Evolutionary conservation across 2,113 vertebrate species (phyloP), one percentile per base, ranked within the genome.

Genomic region (Pygoscelis antarcticus): DNA sequence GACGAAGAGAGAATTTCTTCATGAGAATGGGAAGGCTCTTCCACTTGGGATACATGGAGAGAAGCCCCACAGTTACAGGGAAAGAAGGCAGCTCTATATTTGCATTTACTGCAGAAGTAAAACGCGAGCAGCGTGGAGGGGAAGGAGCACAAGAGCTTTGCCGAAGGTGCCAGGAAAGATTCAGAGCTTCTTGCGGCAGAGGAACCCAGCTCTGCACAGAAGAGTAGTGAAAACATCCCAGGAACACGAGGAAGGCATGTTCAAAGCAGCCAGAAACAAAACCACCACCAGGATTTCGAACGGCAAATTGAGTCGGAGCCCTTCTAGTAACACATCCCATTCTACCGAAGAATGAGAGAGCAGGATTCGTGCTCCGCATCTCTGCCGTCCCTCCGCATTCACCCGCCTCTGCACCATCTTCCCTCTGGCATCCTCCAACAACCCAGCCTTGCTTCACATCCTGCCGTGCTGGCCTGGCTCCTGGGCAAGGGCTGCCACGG

Each of bases 361-460:
- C 5, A 77, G 25, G 23, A 87, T 51, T 82, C 3, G 3, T 22
- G 40, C 14, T 70, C 55, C 2, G 0, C 0, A 0, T 16, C 61
- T 47, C 49, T 84, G 51, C 60, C 3, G 1, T 54, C 51, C 27
- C 22, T 78, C 34, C 5, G 4, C 7, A 6, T 54, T 58, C 42
- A 82, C 25, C 29, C 2, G 4, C n/a, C 36, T 42, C 64, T 69
- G 68, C 49, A 65, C 14, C 26, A 38, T 8, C n/a, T 79, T 71
- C 9, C 5, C 52, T 65, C 34, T 47, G 26, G n/a, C 42, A 62
- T 27, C 64, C 51, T 58, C 38, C 54, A 77, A 22, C 3, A 47
- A 49, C 16, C 11, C 64, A 65, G 49, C 46, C 55, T 54, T 42
- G 51, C 42, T 77, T 55, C 40, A n/a, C 34, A 40, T 16, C 40